Evolutionary conservation across 2,888 invertebrate genomes (phyloP).

Genomic region (Xiphydria camelus): DNA sequence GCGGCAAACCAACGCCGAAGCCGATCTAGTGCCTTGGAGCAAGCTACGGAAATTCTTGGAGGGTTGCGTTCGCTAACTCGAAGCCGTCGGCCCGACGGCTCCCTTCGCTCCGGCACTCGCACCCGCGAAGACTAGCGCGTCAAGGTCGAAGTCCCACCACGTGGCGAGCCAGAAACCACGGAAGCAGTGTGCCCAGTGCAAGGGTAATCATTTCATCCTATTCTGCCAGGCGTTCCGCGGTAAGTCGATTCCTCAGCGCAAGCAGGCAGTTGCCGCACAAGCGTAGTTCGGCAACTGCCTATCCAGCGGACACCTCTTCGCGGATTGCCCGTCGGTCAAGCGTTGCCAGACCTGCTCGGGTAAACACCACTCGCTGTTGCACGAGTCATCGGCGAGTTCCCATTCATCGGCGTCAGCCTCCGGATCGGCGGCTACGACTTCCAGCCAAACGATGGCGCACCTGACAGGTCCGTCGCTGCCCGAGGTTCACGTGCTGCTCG

Average conservation of each 20-base stretch:
- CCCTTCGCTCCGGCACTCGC: not conserved
- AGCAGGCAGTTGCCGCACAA: not conserved
- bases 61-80: not conserved
- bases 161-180: no score
- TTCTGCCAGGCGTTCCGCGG: not conserved
- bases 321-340: not conserved
- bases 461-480: conserved; percentile 17
- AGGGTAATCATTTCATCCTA: not conserved
- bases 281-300: not conserved
- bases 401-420: no score
- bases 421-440: no score
- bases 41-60: not conserved
- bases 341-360: not conserved
- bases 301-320: not conserved
- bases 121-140: not conserved
- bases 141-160: no score
- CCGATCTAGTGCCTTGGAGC: no score
- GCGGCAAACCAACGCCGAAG: no score
- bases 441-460: conserved; percentile 24
- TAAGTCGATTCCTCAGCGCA: not conserved
- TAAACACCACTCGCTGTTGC: not conserved
- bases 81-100: not conserved
- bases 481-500: conserved; percentile 5
- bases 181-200: not conserved
- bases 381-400: no score